Evolutionary conservation across 1,140 invertebrate genomes (phyloP).

Genomic region (Lasioglossum baleicum): DNA sequence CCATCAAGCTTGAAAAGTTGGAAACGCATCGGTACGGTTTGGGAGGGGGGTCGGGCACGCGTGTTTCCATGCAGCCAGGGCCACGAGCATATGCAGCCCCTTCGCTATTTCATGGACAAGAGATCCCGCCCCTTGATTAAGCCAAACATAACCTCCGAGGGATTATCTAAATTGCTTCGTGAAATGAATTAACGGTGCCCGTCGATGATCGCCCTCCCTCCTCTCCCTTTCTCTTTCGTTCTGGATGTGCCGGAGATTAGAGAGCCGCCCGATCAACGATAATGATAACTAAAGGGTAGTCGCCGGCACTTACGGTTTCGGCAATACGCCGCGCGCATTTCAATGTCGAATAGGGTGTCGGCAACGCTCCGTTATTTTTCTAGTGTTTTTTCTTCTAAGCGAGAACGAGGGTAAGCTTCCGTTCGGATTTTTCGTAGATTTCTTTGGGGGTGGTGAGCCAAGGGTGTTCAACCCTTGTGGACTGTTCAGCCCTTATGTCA

Average conservation of each 20-base stretch:
- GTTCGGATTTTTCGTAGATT: too few relatives aligned
- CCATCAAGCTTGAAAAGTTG: background rate
- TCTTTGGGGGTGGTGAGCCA: too few relatives aligned
- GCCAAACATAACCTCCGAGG: slow-evolving; percentile 71
- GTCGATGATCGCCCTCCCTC: slow-evolving; percentile 58
- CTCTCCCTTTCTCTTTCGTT: slow-evolving; percentile 51
- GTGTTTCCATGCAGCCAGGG: slow-evolving; percentile 31
- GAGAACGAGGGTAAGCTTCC: too few relatives aligned
- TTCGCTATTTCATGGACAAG: slow-evolving; percentile 60
- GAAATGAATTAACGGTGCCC: slow-evolving; percentile 77
- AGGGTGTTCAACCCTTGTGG: too few relatives aligned
- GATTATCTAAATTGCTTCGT: slow-evolving; percentile 76
- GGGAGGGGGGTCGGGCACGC: slow-evolving; percentile 35
- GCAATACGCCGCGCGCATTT: slow-evolving; percentile 2
- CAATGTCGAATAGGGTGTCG: slow-evolving; percentile 10
- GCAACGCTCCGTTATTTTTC: slow-evolving; percentile 18
- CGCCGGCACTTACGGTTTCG: slow-evolving; percentile 16
- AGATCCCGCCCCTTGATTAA: slow-evolving; percentile 71
- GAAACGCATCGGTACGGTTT: slow-evolving; percentile 50
- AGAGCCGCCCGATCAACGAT: slow-evolving; percentile 57
- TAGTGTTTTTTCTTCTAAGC: background rate
- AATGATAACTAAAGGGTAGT: slow-evolving; percentile 59
- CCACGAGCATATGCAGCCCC: slow-evolving; percentile 68
- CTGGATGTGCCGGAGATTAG: slow-evolving; percentile 32
- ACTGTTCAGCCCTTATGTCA: too few relatives aligned